Percentiles rank a stretch among this genome's conserved stretches.
Evolutionary conservation across 2,113 vertebrate genomes (phyloP).

Genomic region (Euleptes europaea): DNA sequence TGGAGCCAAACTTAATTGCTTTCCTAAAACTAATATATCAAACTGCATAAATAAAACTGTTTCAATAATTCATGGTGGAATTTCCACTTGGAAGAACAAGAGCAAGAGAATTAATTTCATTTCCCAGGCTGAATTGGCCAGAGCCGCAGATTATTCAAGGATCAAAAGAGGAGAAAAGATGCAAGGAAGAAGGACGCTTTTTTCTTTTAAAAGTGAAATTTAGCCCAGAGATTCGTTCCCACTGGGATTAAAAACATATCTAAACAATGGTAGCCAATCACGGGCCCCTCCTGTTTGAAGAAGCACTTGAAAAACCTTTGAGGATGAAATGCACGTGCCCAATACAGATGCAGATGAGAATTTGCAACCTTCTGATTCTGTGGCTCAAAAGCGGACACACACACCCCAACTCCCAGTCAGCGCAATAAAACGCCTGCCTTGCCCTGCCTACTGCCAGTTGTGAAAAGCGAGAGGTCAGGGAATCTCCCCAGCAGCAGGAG

Average conservation of each 20-base stretch:
- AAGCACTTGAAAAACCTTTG: fast-evolving
- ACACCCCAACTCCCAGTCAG: too few species aligned
- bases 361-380: not conserved
- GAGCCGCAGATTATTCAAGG: constrained; percentile 22
- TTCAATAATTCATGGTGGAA: constrained; percentile 79
- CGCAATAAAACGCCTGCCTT: too few species aligned
- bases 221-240: not conserved
- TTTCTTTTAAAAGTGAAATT: not conserved
- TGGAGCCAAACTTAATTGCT: constrained; percentile 70
- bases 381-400: too few species aligned
- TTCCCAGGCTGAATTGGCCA: constrained; percentile 71
- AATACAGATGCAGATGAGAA: not conserved
- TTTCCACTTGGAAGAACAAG: constrained; percentile 71
- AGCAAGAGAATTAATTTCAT: constrained; percentile 74
- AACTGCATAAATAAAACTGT: constrained; percentile 77
- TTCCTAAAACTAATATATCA: constrained; percentile 77
- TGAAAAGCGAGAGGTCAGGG: too few species aligned
- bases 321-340: not conserved
- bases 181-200: constrained; percentile 1
- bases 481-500: too few species aligned
- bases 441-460: too few species aligned
- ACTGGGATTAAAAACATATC: not conserved
- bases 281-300: fast-evolving
- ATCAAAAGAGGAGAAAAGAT: constrained; percentile 11
- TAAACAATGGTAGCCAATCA: not conserved